Base-by-base conservation (phyloP, 1,140 invertebrate genomes). In the Drosophila obscura region DNA sequence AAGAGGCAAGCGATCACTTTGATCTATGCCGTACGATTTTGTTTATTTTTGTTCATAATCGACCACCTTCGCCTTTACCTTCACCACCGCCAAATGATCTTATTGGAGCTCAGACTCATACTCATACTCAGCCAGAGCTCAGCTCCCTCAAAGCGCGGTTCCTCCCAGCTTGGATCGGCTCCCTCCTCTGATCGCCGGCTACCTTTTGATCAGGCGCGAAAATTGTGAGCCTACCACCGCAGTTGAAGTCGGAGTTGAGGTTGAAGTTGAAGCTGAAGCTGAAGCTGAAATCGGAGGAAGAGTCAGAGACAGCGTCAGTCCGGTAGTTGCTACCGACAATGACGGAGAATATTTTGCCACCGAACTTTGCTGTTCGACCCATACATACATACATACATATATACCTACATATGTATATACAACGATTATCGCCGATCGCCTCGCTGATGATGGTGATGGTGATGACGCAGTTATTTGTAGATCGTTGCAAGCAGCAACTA, bases 41-140 rank as follows among this genome's bases (percentile, higher is more conserved):
- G 83, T 88, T 88, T 88, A 88, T 88, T 88, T 88, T 88, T 88
- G 65, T 88, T 83, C 80, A 88, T 88, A 88, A 88, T 88, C 84
- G 73, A 78, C 59, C 59, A 57, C 57, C 60, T 64, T 45, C 58
- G 46, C 45, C 48, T 9, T 4, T 35, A 5, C 73, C 74, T 31
- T 24, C 69, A 28, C 44, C 63, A 19, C 52, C 53, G 43, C 35
- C 58, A 56, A 73, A 61, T 69, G 65, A 68, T 79, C n/a, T 7
- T 35, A 16, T 31, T 31, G 31, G 46, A 11, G 24, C 35, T 16
- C 39, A 7, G 7, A 0, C n/a, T 41, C 16, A 5, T 24, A 39
- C 22, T 24, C 22, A 0, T 0, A 4, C 22, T 24, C 22, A 4
- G 22, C 2, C 22, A 4, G 22, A 19, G 19, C 19, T 19, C 19